Conservation (phyloP, 2,888 invertebrate species). For the Drosophila pegasa region DNA sequence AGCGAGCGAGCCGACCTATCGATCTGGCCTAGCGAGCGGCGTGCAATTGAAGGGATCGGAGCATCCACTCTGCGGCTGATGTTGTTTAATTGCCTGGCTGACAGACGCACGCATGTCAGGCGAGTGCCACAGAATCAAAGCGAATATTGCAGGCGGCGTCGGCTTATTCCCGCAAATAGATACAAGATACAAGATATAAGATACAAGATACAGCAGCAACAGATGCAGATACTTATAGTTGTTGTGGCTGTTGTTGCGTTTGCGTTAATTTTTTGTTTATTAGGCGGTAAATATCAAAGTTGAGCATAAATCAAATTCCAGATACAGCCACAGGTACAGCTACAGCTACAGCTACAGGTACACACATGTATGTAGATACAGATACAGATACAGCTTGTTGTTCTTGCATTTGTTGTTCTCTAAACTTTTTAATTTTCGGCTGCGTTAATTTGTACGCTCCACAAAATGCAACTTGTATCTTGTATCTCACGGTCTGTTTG, state of each 20-base stretch:
- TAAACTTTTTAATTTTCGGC: constrained; percentile 63
- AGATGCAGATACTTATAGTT: constrained; percentile 19
- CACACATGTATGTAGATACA: constrained; percentile 24
- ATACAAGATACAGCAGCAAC: constrained; percentile 13
- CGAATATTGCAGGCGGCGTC: constrained; percentile 55
- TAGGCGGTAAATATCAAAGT: constrained; percentile 80
- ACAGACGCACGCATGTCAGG: constrained; percentile 74
- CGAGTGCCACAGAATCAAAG: constrained; percentile 57
- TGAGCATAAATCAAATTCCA: constrained; percentile 76
- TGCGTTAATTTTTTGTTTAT: constrained; percentile 80
- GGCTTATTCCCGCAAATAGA: constrained; percentile 37
- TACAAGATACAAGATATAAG: constrained; percentile 34
- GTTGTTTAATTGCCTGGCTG: constrained; percentile 75
- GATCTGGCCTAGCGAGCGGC: constrained; percentile 5
- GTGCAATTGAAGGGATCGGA: constrained; percentile 11
- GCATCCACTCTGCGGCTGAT: constrained; percentile 61
- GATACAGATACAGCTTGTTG: constrained; percentile 22
- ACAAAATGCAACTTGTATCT: constrained; percentile 74
- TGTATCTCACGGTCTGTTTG: constrained; percentile 75
- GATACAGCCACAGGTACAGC: constrained; percentile 21
- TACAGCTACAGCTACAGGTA: constrained; percentile 16
- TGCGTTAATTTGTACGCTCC: constrained; percentile 74
- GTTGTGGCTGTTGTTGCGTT: constrained; percentile 48
- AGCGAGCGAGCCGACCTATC: constrained; percentile 11
- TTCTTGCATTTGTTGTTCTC: constrained; percentile 20